Evolutionary conservation across 2,888 invertebrate species (phyloP).

Genomic region (Hylaea fasciaria): DNA sequence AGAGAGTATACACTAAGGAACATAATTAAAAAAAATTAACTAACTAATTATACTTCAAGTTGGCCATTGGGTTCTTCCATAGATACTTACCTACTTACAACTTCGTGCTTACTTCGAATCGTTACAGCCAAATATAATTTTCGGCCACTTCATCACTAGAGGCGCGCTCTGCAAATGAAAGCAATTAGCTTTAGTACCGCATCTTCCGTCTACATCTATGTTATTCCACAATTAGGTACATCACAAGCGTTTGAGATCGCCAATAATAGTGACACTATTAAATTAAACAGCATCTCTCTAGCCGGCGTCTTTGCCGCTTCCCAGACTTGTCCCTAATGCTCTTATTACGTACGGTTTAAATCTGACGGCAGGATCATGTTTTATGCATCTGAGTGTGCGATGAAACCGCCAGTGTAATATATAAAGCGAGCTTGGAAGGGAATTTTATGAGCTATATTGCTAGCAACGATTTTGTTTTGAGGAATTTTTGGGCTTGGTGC

Average conservation of each 20-base stretch:
- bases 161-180: no score
- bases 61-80: no score
- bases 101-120: no score
- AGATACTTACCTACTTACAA: no score
- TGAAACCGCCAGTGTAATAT: constrained; percentile 79
- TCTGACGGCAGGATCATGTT: constrained; percentile 82
- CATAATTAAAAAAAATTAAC: no score
- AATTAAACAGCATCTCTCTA: constrained; percentile 54
- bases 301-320: constrained; percentile 56
- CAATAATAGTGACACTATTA: constrained; percentile 42
- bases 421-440: constrained; percentile 71
- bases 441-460: constrained; percentile 73
- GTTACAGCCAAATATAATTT: no score
- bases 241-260: constrained; percentile 30
- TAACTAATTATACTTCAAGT: no score
- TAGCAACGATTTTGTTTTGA: constrained; percentile 65
- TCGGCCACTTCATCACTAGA: no score
- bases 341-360: constrained; percentile 83
- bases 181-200: no score
- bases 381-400: constrained; percentile 82
- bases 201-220: no score
- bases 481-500: constrained; percentile 50
- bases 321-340: constrained; percentile 71
- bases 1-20: no score
- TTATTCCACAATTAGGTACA: no score